Base-by-base conservation (phyloP, 2,888 invertebrate genomes). In the Lasioglossum calceatum region DNA sequence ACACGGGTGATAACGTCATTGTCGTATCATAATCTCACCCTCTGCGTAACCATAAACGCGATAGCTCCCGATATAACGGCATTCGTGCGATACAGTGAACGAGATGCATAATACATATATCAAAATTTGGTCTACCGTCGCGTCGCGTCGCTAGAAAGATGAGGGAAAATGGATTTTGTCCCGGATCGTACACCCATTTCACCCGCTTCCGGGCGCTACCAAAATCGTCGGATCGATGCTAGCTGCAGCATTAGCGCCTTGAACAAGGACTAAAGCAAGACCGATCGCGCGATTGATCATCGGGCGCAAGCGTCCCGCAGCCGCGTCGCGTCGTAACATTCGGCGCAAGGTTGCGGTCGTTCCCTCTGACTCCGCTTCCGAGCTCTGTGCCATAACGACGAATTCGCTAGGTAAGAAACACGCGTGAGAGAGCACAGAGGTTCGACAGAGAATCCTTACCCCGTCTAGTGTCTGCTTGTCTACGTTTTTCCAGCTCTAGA, bases 391-490 rank as follows among this genome's bases (percentile, higher is more conserved):
- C 64, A 19, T 79, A 79, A 77, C 36, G 39, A 72, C 82, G 77
- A 58, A 83, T 88, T 83, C 85, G 86, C 88, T 87, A 83, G 73
- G 70, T 75, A 84, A 86, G 61, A 81, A 79, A 71, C 76, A 42
- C 73, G 78, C 81, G 78, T 82, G 85, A 80, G 76, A 85, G 75
- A 81, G 23, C 82, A 67, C 14, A 39, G 61, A n/a, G 58, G 72
- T 80, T 74, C 77, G n/a, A 4, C 42, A 39, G 44, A 27, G 54
- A 79, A 84, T 79, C 61, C 74, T 50, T 71, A 27, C 7, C 47
- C 39, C 36, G 19, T 4, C 39, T 8, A 10, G 19, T n/a, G 27
- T 14, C 39, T n/a, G 50, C n/a, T 10, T 4, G 10, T 10, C 54
- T 36, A n/a, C 64, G 44, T 76, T 79, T 76, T 85, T 79, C 61